phyloP scores from a whole-genome alignment of 2,797 vertebrate genomes.

The Phoeniculus purpureus region DNA sequence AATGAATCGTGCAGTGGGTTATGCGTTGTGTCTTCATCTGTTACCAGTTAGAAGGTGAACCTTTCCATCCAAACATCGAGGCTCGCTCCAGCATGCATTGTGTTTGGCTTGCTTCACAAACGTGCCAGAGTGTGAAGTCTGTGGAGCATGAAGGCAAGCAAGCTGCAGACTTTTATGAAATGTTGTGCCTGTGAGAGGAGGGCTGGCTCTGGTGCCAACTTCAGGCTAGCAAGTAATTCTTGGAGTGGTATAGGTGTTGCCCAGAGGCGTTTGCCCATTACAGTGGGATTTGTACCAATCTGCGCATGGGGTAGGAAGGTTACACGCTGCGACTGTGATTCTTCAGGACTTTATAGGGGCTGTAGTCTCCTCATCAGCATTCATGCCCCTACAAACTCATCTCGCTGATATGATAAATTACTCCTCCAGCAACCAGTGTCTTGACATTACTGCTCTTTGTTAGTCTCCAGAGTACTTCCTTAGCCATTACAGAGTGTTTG shows the following conservation, averaged over 20 bases:
- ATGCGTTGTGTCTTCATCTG: background rate
- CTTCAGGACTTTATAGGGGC: background rate
- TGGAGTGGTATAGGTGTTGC: background rate
- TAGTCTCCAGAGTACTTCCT: background rate
- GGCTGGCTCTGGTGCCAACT: background rate
- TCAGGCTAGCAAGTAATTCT: background rate
- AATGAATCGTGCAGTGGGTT: background rate
- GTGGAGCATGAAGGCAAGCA: background rate
- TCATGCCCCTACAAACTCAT: background rate
- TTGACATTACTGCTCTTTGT: background rate
- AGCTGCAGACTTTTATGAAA: background rate
- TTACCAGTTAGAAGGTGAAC: constrained; percentile 4
- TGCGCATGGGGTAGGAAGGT: background rate
- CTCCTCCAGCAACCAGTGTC: background rate
- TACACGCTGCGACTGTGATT: background rate
- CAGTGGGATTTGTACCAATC: background rate
- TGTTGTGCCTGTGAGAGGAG: background rate
- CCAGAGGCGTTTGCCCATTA: background rate
- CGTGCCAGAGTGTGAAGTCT: background rate
- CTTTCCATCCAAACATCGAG: background rate
- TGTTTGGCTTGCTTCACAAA: constrained; percentile 23
- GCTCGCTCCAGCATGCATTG: background rate
- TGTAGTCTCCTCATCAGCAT: background rate
- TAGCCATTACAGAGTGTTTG: background rate
- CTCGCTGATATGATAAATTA: background rate